These are phyloP conservation scores for Drosophila funebris DNA, from an alignment of 1,140 invertebrate species.

Conservation along the genomic window DNA sequence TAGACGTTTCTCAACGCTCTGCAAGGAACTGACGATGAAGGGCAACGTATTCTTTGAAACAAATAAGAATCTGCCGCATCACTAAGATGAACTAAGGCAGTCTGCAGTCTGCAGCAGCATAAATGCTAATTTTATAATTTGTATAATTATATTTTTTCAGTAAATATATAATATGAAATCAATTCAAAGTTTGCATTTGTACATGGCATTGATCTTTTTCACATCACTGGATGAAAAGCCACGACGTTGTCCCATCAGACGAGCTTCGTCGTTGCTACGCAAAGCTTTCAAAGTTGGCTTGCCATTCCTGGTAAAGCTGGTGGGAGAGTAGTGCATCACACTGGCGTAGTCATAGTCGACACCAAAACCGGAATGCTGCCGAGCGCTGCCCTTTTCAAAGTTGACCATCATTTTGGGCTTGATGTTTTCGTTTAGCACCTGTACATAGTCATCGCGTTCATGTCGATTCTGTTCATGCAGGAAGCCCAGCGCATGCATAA, in stretches of 20 bases:
- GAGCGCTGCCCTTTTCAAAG: constrained; percentile 88
- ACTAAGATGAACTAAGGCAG: constrained; percentile 28
- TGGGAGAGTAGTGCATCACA: constrained; percentile 91
- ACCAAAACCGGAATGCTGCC: constrained; percentile 85
- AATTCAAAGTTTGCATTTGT: constrained; percentile 85
- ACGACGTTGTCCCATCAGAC: constrained; percentile 87
- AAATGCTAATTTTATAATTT: constrained; percentile 5
- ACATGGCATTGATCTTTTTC: constrained; percentile 90
- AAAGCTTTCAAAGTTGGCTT: constrained; percentile 87
- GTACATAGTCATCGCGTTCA: constrained; percentile 91
- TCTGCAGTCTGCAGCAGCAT: constrained; percentile 16
- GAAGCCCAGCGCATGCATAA: constrained; percentile 94
- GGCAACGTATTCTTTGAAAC: constrained; percentile 79
- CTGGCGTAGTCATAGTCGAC: constrained; percentile 91
- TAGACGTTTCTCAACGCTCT: constrained; percentile 78
- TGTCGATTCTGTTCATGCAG: constrained; percentile 93
- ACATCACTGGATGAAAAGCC: constrained; percentile 89
- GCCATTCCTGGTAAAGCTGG: constrained; percentile 90
- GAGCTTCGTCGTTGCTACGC: constrained; percentile 53
- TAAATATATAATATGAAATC: constrained; percentile 26
- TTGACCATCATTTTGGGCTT: constrained; percentile 87
- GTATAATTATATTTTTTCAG: constrained; percentile 53
- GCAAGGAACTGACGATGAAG: constrained; percentile 78
- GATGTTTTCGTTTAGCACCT: constrained; percentile 90
- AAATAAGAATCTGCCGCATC: constrained; percentile 75